Percentiles rank a stretch among this genome's conserved stretches.
phyloP scores from a whole-genome alignment of 2,113 vertebrate genomes.

The Microtus pennsylvanicus region DNA sequence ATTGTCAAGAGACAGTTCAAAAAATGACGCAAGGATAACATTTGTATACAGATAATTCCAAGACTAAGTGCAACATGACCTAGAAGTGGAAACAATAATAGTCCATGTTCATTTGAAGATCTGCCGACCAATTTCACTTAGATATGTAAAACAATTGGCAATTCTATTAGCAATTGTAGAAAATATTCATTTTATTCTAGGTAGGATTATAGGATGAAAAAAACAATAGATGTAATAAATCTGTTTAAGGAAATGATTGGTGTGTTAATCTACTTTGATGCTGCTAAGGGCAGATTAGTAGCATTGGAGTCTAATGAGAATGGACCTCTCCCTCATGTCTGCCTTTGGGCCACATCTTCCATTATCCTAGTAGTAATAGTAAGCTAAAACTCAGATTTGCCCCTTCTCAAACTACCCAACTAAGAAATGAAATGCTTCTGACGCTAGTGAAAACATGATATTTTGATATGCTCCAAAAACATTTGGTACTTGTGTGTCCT shows the following conservation, averaged over 20 bases:
- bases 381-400: background rate
- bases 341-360: background rate
- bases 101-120: background rate
- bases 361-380: background rate
- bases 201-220: background rate
- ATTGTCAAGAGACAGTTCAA: background rate
- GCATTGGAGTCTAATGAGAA: background rate
- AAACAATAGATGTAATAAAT: background rate
- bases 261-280: background rate
- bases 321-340: no score
- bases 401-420: no score
- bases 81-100: background rate
- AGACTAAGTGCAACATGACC: background rate
- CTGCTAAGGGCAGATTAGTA: background rate
- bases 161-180: background rate
- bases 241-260: background rate
- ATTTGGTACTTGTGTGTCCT: background rate
- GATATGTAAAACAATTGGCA: background rate
- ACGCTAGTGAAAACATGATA: background rate
- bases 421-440: background rate
- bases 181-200: background rate
- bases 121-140: no score
- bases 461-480: background rate
- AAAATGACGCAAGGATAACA: accelerated
- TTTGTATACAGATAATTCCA: background rate